Conservation (phyloP, 2,113 vertebrate species). For the Hippolais icterina region DNA sequence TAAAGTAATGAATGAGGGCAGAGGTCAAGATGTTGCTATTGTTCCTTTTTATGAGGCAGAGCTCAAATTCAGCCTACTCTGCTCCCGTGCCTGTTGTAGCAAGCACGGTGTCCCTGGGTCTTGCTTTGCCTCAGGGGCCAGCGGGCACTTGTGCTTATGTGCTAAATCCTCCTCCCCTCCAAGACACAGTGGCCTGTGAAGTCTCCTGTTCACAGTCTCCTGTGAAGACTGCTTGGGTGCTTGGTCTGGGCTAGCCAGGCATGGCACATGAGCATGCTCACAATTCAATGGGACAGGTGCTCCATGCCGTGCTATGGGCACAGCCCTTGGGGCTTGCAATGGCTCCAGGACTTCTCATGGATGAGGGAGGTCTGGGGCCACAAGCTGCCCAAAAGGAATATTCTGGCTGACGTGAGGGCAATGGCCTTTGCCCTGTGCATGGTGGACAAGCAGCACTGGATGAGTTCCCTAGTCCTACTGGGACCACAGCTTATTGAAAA, state of each 20-base stretch:
- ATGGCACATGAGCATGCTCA: rapidly evolving
- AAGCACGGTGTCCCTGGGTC: not conserved
- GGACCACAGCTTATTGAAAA: not conserved
- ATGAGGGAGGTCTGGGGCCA: not conserved
- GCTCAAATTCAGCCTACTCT: not conserved
- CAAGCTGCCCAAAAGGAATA: not conserved
- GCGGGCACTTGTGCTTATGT: not conserved
- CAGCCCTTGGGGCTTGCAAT: not conserved
- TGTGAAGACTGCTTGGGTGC: not conserved
- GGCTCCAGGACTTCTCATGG: not conserved
- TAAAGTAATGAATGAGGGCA: not conserved
- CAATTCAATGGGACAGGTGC: not conserved
- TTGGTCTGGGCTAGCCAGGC: not conserved
- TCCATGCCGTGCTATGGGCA: not conserved
- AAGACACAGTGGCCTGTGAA: not conserved
- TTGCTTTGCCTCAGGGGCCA: not conserved
- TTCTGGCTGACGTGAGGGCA: not conserved
- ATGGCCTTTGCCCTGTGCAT: not conserved
- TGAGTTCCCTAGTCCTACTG: not conserved
- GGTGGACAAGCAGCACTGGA: not conserved
- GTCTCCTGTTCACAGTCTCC: not conserved
- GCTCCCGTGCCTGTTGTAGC: not conserved
- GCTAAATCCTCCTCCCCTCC: not conserved
- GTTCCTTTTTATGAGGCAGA: not conserved
- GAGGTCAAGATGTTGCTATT: not conserved